These are phyloP conservation scores for Mastigias papua DNA, from an alignment of 30 jellyfish, hydroid and myxozoan species.

Conservation along the genomic window DNA sequence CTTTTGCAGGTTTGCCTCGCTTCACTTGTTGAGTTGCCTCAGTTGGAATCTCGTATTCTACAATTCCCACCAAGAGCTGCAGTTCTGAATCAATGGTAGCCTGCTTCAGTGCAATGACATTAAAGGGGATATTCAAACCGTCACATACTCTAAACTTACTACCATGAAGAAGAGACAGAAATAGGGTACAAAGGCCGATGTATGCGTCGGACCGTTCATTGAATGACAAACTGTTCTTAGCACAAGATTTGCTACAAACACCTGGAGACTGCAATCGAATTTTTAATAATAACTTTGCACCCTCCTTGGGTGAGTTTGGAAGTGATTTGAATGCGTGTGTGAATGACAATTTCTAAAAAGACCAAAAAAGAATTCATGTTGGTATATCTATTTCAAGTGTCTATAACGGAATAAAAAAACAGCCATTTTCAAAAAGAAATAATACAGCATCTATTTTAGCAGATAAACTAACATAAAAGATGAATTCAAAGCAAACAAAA, in stretches of 20 bases:
- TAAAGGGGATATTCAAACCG: conserved; percentile 59
- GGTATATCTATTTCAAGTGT: too few relatives aligned
- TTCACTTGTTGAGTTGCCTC: conserved; percentile 25
- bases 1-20: conserved; percentile 73
- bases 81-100: conserved; percentile 74
- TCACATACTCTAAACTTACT: conserved; percentile 39
- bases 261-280: conserved; percentile 66
- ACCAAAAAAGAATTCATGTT: too few relatives aligned
- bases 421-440: too few relatives aligned
- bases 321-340: conserved; percentile 36
- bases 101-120: conserved; percentile 74
- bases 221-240: conserved; percentile 57
- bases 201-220: conserved; percentile 75
- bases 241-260: conserved; percentile 60
- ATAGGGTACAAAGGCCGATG: conserved; percentile 72
- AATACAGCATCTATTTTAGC: too few relatives aligned
- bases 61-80: conserved; percentile 57
- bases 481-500: too few relatives aligned
- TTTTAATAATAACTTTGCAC: conserved; percentile 37
- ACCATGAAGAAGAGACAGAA: conserved; percentile 55
- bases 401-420: too few relatives aligned
- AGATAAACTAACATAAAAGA: too few relatives aligned
- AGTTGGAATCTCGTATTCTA: conserved; percentile 52
- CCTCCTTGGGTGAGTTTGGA: conserved; percentile 29
- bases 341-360: conserved; percentile 51